These are phyloP conservation scores for Ibidorhyncha struthersii DNA, from an alignment of 2,113 vertebrate species.

Conservation along the genomic window DNA sequence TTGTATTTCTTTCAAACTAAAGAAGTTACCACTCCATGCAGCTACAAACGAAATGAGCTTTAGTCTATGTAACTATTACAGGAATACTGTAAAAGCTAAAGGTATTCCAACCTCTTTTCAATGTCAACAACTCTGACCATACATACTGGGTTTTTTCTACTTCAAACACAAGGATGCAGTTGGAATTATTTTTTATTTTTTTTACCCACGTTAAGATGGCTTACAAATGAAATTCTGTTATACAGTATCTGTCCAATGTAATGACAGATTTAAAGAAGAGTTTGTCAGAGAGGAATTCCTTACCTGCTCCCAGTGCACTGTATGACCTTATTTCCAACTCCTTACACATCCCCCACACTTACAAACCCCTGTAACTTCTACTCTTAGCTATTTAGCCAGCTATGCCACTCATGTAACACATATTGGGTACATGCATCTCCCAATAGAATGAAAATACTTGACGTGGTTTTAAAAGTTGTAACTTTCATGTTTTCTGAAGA, in stretches of 20 bases:
- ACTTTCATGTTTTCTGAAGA: not conserved
- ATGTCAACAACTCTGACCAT: not conserved
- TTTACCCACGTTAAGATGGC: not conserved
- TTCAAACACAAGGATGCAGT: not conserved
- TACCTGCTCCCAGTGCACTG: not conserved
- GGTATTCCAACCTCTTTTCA: not conserved
- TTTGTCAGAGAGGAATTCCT: not conserved
- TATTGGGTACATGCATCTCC: not conserved
- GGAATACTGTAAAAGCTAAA: not conserved
- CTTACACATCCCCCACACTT: not conserved
- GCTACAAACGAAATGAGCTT: not conserved
- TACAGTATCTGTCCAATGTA: not conserved
- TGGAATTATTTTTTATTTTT: not conserved
- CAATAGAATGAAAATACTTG: not conserved
- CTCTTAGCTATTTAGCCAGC: not conserved
- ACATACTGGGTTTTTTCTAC: not conserved
- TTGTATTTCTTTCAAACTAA: not conserved
- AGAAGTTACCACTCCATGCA: not conserved
- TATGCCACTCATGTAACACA: not conserved
- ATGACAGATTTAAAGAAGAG: not conserved
- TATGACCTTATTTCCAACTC: not conserved
- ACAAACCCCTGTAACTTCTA: not conserved
- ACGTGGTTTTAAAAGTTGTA: not conserved
- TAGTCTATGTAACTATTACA: not conserved
- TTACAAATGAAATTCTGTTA: not conserved